These are phyloP conservation scores for Rhombomys opimus DNA, from an alignment of 2,113 vertebrate species.

Conservation along the genomic window DNA sequence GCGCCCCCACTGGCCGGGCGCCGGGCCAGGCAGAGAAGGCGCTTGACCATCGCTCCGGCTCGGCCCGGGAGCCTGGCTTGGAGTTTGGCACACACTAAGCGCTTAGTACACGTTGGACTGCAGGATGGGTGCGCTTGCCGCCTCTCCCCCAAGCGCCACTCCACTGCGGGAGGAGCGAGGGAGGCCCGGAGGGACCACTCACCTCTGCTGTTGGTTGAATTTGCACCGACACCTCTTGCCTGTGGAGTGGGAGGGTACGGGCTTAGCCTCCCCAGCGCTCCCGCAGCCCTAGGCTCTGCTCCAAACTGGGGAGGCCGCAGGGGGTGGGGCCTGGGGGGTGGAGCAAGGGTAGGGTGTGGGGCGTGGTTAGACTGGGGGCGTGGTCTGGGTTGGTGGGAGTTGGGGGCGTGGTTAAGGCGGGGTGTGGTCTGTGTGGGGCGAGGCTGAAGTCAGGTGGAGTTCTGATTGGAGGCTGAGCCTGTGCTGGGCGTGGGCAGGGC, in stretches of 20 bases:
- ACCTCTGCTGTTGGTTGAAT: slow-evolving; percentile 89
- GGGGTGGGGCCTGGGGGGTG: neutral
- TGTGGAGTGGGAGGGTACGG: slow-evolving; percentile 66
- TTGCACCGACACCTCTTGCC: slow-evolving; percentile 91
- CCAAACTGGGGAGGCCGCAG: neutral
- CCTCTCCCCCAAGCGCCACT: neutral
- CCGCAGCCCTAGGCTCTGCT: neutral
- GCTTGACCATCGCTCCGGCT: neutral
- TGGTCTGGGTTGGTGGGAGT: neutral
- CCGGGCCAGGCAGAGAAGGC: slow-evolving; percentile 9
- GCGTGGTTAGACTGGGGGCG: neutral
- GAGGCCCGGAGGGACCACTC: neutral
- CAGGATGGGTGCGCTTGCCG: neutral
- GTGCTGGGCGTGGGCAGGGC: neutral
- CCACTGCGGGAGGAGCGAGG: neutral
- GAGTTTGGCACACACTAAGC: slow-evolving; percentile 9
- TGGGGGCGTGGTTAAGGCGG: neutral
- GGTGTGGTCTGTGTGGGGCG: neutral
- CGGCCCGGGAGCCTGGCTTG: neutral
- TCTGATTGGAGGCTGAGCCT: neutral
- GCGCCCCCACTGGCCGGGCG: neutral
- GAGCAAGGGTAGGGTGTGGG: neutral
- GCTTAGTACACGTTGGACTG: slow-evolving; percentile 14
- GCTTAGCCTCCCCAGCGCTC: neutral
- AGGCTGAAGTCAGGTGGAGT: neutral